Percentiles rank a stretch among this genome's conserved stretches.
Conservation (phyloP, 2,113 vertebrate species). For the Hemibagrus wyckioides region DNA sequence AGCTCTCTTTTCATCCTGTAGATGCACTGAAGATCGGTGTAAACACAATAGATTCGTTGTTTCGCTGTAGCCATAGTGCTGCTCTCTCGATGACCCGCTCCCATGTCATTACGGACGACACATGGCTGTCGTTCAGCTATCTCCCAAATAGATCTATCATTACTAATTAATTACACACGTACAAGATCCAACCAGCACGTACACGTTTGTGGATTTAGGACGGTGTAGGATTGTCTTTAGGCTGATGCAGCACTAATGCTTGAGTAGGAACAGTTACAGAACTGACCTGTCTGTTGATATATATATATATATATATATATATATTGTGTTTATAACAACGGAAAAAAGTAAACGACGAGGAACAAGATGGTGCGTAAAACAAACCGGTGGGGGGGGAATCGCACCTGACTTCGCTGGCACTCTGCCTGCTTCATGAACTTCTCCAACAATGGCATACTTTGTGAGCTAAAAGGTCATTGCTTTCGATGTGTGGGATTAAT, state of each 20-base stretch:
- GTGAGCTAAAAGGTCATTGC: conserved; percentile 58
- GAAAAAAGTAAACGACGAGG: neutral
- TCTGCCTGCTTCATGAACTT: conserved; percentile 16
- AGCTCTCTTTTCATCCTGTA: neutral
- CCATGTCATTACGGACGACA: neutral
- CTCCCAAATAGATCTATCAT: conserved; percentile 21
- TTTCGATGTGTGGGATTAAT: conserved; percentile 62
- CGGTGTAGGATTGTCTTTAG: neutral
- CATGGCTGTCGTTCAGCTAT: conserved; percentile 18
- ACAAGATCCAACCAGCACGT: neutral
- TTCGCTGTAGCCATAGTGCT: conserved; percentile 7
- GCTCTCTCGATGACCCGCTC: conserved; percentile 11
- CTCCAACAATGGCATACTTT: conserved; percentile 65
- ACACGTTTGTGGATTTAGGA: conserved; percentile 2
- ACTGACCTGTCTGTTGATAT: neutral
- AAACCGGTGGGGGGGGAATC: neutral
- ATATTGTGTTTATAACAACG: neutral
- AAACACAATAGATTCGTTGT: conserved; percentile 18
- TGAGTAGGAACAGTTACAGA: neutral
- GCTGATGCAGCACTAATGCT: neutral
- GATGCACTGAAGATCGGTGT: neutral
- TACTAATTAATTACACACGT: conserved; percentile 42
- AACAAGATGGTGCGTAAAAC: neutral
- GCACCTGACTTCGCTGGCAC: conserved; percentile 7
- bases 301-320: no score